Percentiles rank a stretch among this genome's conserved stretches.
These are phyloP conservation scores for Lepus europaeus DNA, from an alignment of 2,113 vertebrate genomes.

Conservation along the genomic window DNA sequence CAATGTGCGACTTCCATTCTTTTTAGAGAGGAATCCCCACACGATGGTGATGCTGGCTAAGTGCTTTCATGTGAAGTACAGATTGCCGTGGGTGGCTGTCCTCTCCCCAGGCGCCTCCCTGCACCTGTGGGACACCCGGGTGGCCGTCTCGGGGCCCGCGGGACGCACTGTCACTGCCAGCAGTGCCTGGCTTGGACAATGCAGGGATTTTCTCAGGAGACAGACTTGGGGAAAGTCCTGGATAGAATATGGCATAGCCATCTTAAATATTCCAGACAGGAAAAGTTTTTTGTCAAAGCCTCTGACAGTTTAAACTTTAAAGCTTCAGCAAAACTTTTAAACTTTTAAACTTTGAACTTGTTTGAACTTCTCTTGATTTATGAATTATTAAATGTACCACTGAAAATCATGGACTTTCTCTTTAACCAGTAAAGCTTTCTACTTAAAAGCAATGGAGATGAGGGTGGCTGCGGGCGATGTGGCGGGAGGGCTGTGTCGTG, in stretches of 20 bases:
- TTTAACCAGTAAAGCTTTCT: constrained; percentile 87
- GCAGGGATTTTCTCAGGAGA: constrained; percentile 73
- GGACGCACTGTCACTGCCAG: constrained; percentile 42
- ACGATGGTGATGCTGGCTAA: constrained; percentile 69
- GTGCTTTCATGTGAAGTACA: constrained; percentile 47
- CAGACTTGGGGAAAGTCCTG: constrained; percentile 70
- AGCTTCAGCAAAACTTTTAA: constrained; percentile 91
- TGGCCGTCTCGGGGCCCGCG: constrained; percentile 19
- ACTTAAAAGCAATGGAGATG: constrained; percentile 86
- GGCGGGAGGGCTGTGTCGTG: constrained; percentile 75
- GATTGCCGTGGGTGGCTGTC: background rate
- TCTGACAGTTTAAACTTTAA: constrained; percentile 92
- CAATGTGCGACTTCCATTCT: constrained; percentile 80
- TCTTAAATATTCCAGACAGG: constrained; percentile 91
- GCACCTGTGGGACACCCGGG: constrained; percentile 34
- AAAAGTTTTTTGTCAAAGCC: constrained; percentile 91
- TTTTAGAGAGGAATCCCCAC: constrained; percentile 84
- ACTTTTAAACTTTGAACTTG: constrained; percentile 93
- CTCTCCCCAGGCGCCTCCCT: background rate
- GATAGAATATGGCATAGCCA: constrained; percentile 86
- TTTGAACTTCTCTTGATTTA: constrained; percentile 91
- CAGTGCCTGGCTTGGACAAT: background rate
- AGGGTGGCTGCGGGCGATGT: constrained; percentile 80
- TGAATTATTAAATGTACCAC: constrained; percentile 92
- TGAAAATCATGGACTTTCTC: constrained; percentile 88